These are phyloP conservation scores for Mythimna impura DNA, from an alignment of 2,888 invertebrate species.

Conservation along the genomic window DNA sequence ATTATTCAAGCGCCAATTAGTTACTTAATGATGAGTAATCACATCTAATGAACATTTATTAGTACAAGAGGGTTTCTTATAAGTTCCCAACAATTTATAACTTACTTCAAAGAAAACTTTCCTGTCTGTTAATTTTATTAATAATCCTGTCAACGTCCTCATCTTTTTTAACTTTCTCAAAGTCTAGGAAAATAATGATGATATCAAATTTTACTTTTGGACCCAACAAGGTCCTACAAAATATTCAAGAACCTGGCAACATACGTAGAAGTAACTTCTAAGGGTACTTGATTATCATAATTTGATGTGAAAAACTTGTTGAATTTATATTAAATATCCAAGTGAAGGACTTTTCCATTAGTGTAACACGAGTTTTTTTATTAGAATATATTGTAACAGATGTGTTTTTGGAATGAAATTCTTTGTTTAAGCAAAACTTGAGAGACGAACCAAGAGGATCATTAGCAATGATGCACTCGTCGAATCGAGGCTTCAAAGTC, in stretches of 20 bases:
- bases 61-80: neutral
- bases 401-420: slow-evolving; percentile 13
- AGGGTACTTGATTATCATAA: slow-evolving; percentile 48
- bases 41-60: neutral
- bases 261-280: slow-evolving; percentile 15
- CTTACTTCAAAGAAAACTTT: slow-evolving; percentile 11
- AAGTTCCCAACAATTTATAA: neutral
- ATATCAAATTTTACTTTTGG: slow-evolving; percentile 14
- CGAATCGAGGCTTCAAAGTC: too few species aligned
- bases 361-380: slow-evolving; percentile 43
- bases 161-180: neutral
- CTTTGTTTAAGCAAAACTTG: neutral
- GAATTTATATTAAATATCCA: slow-evolving; percentile 48
- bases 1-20: neutral
- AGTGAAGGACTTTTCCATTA: slow-evolving; percentile 27
- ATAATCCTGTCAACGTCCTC: neutral
- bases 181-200: neutral
- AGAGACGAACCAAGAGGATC: too few species aligned
- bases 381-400: slow-evolving; percentile 34
- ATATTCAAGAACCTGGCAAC: slow-evolving; percentile 25
- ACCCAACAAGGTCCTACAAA: slow-evolving; percentile 18
- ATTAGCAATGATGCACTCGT: too few species aligned
- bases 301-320: slow-evolving; percentile 47
- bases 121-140: neutral
- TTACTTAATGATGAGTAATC: slow-evolving; percentile 4